Evolutionary conservation across 2,113 vertebrate species (phyloP).

Genomic region (Charina bottae): DNA sequence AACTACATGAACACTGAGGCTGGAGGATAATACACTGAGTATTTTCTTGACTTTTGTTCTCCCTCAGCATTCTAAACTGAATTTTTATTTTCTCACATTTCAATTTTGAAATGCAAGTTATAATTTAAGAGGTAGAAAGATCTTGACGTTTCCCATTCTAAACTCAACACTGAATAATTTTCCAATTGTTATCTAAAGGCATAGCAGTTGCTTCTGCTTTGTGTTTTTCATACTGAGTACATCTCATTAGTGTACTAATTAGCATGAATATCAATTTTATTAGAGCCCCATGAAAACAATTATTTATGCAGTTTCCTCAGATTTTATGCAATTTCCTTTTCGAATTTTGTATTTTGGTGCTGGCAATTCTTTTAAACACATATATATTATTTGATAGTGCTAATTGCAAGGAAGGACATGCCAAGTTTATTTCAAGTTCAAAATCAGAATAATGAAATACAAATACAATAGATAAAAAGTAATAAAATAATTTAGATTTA

Average conservation of each 20-base stretch:
- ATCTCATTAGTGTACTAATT: neutral
- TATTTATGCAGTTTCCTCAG: neutral
- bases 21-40: neutral
- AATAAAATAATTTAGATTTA: neutral
- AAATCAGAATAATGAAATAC: neutral
- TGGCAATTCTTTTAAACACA: neutral
- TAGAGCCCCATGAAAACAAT: neutral
- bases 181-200: neutral
- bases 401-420: neutral
- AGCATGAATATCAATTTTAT: neutral
- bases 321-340: neutral
- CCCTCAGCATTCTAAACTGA: neutral
- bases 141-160: neutral
- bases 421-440: neutral
- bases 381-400: neutral
- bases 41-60: neutral
- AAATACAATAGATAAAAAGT: slow-evolving; percentile 2
- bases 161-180: slow-evolving; percentile 11
- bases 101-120: neutral
- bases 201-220: slow-evolving; percentile 1
- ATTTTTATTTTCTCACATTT: neutral
- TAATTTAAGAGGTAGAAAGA: neutral
- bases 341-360: neutral
- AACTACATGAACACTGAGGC: neutral
- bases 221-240: neutral